Evolutionary conservation across 2,797 vertebrate genomes (phyloP), one percentile per base, ranked within the genome.

Genomic region (Catamblyrhynchus diadema): DNA sequence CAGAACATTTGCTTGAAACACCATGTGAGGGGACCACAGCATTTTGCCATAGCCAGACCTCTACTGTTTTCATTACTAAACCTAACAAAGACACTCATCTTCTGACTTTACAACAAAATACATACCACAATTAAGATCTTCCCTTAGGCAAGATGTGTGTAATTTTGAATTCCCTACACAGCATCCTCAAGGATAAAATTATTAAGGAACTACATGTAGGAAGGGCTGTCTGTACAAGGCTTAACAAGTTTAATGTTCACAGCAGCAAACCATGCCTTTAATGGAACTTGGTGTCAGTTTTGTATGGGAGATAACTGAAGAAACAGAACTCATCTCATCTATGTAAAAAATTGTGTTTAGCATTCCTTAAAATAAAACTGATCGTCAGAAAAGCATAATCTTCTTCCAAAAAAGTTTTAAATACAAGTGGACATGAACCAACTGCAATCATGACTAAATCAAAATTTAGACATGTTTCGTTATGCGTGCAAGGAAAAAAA

Each of bases 401-500:
- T 78, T 53, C 24, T 57, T 75, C 37, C 47, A 62, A 47, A 18
- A 33, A 61, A 35, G 7, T 44, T 90, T 81, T 64, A 53, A 86
- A 61, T 39, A 50, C 9, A 28, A 65, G 57, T 33, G 24, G n/a
- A 28, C 57, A 72, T 61, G 41, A 74, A 57, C 9, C 20, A 88
- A 47, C n/a, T 65, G 24, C 14, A 30, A 14, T 56, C 14, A 37
- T n/a, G 21, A 42, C n/a, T 69, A 65, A 83, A 71, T 25, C 2
- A 21, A 50, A 71, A 30, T 67, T 89, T 51, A 75, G 45, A 22
- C 1, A 4, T 20, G 20, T 73, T 73, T 32, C 0, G 0, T 77
- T 74, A 67, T 1, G 19, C 8, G 45, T 17, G 12, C 13, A 60
- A 73, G 25, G 5, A 8, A 27, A 61, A 61, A 81, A 60, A 22